Evolutionary conservation across 2,797 vertebrate genomes (phyloP), one percentile per base, ranked within the genome.

Genomic region (Gymnocypris eckloni): DNA sequence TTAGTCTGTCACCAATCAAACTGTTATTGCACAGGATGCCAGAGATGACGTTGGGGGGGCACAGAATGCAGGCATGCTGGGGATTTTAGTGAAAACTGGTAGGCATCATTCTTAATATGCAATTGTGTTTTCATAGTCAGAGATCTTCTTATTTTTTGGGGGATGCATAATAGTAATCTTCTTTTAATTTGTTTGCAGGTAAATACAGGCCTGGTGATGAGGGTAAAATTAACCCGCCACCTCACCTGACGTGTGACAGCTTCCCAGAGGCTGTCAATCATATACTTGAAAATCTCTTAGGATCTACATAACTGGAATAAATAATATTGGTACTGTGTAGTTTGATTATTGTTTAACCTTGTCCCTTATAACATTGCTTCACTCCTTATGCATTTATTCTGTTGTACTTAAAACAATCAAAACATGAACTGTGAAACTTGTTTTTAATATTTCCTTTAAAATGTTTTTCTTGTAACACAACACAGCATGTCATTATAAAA

Each of bases 161-260:
- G 4, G 20, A 28, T 20, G 33, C 37, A 10, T 64, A 88, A 8
- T 85, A 73, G 48, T 67, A 18, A 50, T 48, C 4, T 6, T 50
- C 67, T 43, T 87, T 28, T 75, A 59, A 13, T 88, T 39, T 66
- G 6, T 25, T 66, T 85, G 16, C 92, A 99, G 98, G 98, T 89
- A 99, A 99, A 96, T 99, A 99, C n/a, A 95, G 97, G 93, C 87
- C 90, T 1, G 96, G 95, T 8, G 98, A 99, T 87, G 98, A 99
- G 92, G 88, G 89, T 16, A 98, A 96, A 94, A 97, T 98, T 87
- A 92, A 86, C 50, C 97, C 98, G 0, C 89, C 93, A 77, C 98
- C 98, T 2, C 95, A 98, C 88, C 89, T 97, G 89, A 98, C 88
- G 4, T 99, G 97, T 83, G 93, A 96, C 89, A 96, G 91, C 84